Conservation (phyloP, 1,140 invertebrate genomes). For the Drosophila mayri region DNA sequence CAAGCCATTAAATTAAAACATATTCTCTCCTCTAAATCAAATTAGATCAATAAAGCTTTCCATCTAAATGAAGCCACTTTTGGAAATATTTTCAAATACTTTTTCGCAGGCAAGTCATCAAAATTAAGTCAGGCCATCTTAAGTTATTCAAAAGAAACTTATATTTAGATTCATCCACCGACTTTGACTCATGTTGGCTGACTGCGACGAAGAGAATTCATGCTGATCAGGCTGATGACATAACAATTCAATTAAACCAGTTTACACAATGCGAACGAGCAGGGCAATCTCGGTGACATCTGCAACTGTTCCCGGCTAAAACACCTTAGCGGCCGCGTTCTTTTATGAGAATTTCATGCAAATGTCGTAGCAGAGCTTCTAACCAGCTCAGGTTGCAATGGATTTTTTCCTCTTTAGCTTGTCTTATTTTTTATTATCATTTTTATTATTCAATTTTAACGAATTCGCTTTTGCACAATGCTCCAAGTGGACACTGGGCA, state of each 20-base stretch:
- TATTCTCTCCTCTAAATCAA: not conserved
- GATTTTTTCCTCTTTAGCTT: conserved; percentile 8
- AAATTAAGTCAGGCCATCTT: conserved; percentile 26
- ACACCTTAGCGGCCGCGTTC: conserved; percentile 72
- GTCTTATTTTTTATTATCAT: conserved; percentile 1
- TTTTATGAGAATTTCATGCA: conserved; percentile 79
- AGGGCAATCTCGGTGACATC: conserved; percentile 27
- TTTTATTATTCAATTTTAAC: conserved; percentile 36
- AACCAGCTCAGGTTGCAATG: conserved; percentile 35
- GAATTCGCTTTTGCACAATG: conserved; percentile 67
- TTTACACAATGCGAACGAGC: conserved; percentile 47
- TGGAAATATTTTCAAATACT: conserved; percentile 4
- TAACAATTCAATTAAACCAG: conserved; percentile 78
- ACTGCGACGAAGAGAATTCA: conserved; percentile 16
- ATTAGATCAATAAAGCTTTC: not conserved
- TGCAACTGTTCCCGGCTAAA: conserved; percentile 51
- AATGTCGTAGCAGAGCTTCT: conserved; percentile 20
- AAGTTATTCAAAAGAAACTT: conserved; percentile 16
- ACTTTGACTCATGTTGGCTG: conserved; percentile 25
- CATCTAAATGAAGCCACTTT: conserved; percentile 2
- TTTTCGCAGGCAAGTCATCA: conserved; percentile 6
- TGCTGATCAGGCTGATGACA: conserved; percentile 53
- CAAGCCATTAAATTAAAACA: not conserved
- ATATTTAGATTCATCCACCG: conserved; percentile 19
- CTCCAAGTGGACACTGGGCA: conserved; percentile 17